Conservation (phyloP, 2,888 invertebrate species). For the Napeogenes sylphis region DNA sequence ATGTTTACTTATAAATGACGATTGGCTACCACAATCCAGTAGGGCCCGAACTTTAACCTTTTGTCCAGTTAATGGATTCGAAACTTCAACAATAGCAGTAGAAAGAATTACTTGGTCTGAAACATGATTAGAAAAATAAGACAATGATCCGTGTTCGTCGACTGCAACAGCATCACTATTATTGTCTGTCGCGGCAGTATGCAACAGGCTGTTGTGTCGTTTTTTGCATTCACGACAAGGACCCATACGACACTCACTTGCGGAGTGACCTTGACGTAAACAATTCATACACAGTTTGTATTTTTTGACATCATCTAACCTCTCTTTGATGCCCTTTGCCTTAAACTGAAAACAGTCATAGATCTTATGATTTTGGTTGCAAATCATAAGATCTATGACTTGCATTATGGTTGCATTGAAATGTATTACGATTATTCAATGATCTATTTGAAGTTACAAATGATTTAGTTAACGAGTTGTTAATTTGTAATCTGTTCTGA, state of each 20-base stretch:
- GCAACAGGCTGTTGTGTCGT: slow-evolving; percentile 29
- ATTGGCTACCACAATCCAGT: slow-evolving; percentile 32
- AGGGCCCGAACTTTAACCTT: slow-evolving; percentile 17
- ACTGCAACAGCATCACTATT: slow-evolving; percentile 10
- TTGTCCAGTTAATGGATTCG: slow-evolving; percentile 16
- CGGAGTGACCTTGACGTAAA: slow-evolving; percentile 27
- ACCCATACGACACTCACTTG: slow-evolving; percentile 21
- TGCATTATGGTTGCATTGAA: no score
- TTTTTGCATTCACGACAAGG: slow-evolving; percentile 22
- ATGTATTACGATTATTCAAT: neutral
- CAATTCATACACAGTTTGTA: slow-evolving; percentile 28
- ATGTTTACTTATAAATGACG: slow-evolving; percentile 27
- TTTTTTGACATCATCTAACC: slow-evolving; percentile 17
- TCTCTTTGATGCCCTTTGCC: slow-evolving; percentile 18
- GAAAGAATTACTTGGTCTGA: slow-evolving; percentile 21
- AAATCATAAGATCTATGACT: no score
- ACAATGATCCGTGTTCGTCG: neutral
- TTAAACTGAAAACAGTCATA: slow-evolving; percentile 30
- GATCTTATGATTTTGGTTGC: slow-evolving; percentile 20
- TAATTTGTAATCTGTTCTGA: neutral
- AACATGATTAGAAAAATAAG: neutral
- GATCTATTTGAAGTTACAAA: slow-evolving; percentile 15
- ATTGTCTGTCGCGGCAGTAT: slow-evolving; percentile 14
- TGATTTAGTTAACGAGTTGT: neutral
- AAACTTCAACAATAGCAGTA: slow-evolving; percentile 28